phyloP scores from a whole-genome alignment of 2,888 invertebrate genomes.

The Netelia virgata region DNA sequence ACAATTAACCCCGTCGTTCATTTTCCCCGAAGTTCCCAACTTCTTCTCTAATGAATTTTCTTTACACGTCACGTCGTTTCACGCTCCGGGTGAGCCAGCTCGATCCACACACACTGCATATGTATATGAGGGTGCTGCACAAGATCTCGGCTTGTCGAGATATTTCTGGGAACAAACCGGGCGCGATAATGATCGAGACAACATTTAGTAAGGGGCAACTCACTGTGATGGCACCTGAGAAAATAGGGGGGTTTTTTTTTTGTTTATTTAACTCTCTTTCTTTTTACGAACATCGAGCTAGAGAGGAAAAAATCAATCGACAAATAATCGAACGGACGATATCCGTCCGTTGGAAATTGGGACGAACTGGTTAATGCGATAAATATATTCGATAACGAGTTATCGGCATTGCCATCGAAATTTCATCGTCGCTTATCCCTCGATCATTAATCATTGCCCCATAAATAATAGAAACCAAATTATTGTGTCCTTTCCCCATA shows the following conservation, averaged over 20 bases:
- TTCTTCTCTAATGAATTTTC: constrained; percentile 74
- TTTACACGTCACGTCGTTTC: constrained; percentile 65
- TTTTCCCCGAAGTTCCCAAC: constrained; percentile 59
- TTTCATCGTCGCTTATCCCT: constrained; percentile 12
- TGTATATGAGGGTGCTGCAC: neutral
- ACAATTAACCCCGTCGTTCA: constrained; percentile 68
- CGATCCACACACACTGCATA: constrained; percentile 29
- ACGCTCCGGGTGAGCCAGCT: constrained; percentile 47
- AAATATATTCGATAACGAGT: neutral
- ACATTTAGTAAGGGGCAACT: no score
- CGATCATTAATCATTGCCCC: constrained; percentile 15
- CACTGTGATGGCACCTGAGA: neutral
- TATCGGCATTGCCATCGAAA: neutral
- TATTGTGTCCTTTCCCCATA: neutral
- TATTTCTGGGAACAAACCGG: constrained; percentile 26
- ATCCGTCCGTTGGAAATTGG: constrained; percentile 8
- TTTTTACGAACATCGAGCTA: neutral
- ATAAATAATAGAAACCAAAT: neutral
- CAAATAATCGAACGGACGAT: neutral
- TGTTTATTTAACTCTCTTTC: no score
- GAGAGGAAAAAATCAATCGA: neutral
- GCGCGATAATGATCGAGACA: no score
- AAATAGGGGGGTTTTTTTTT: neutral
- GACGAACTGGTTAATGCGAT: constrained; percentile 38
- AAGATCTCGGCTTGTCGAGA: constrained; percentile 43